Evolutionary conservation across 2,888 invertebrate genomes (phyloP).

Genomic region (Meghimatium bilineatum): DNA sequence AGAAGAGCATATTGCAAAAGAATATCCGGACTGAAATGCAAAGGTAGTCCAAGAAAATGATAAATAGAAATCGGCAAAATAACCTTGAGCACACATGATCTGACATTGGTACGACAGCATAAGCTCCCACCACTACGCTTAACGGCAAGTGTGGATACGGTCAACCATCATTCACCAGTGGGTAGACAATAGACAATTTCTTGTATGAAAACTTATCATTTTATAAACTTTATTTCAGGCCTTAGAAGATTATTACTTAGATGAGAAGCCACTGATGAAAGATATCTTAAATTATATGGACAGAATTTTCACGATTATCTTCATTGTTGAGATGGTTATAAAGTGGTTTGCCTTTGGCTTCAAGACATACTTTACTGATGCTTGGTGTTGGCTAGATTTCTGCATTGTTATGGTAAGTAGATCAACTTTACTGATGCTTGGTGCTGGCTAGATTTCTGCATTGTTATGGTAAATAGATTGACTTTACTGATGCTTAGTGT

Average conservation of each 20-base stretch:
- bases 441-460: slow-evolving; percentile 99
- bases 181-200: too few relatives aligned
- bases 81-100: too few relatives aligned
- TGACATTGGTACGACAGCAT: too few relatives aligned
- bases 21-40: too few relatives aligned
- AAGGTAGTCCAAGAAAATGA: too few relatives aligned
- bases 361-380: slow-evolving; percentile 97
- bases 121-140: too few relatives aligned
- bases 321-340: slow-evolving; percentile 98
- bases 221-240: slow-evolving; percentile 84
- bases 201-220: too few relatives aligned
- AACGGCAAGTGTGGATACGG: too few relatives aligned
- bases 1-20: too few relatives aligned
- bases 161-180: too few relatives aligned
- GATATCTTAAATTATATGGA: slow-evolving; percentile 97
- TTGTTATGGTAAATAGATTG: slow-evolving; percentile 76
- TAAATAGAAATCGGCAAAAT: too few relatives aligned
- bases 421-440: slow-evolving; percentile 97
- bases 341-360: slow-evolving; percentile 98
- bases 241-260: slow-evolving; percentile 96
- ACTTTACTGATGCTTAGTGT: slow-evolving; percentile 99
- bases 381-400: slow-evolving; percentile 99
- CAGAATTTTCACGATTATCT: slow-evolving; percentile 97
- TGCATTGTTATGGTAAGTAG: slow-evolving; percentile 81
- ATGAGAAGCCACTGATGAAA: slow-evolving; percentile 91